Evolutionary conservation across 1,140 invertebrate species (phyloP), one percentile per base, ranked within the genome.

Genomic region (Protaetia brevitarsis): DNA sequence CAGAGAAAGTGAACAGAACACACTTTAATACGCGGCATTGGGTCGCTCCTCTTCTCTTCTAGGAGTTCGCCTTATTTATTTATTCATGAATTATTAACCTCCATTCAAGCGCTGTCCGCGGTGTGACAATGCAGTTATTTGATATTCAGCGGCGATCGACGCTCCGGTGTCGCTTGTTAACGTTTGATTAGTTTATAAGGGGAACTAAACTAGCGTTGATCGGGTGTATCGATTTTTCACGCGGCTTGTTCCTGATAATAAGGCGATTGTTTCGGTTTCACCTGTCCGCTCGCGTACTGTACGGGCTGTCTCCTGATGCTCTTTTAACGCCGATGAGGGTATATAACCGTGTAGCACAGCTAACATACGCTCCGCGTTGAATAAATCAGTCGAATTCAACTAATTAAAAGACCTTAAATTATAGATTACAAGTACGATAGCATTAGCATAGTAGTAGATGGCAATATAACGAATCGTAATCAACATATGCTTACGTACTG

Each of bases 51-150:
- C 41, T 16, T 45, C 16, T 5, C 7, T 19, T n/a, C 21, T 34
- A 7, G 28, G 8, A 1, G 29, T 10, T 65, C 58, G 64, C 64
- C 69, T 71, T 71, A 71, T 71, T 69, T 71, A 71, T 71, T 71
- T 71, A 71, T 71, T 69, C 68, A 69, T 71, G 68, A 71, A 62
- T 69, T 71, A 71, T 72, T 65, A 57, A 61, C 67, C 30, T 62
- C 41, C 59, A 68, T 71, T 68, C 65, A 68, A 59, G 64, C 62
- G 36, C 65, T 62, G 60, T 70, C 64, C 64, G 57, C 60, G 65
- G 67, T 45, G 41, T 69, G 68, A 66, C 68, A 67, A 69, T 69
- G 68, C 65, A 63, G 69, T 65, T 64, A 65, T 70, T 61, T 59
- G 69, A 70, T 70, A 68, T 62, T 68, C 68, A 41, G 45, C 37